Base-by-base conservation (phyloP, 2,888 invertebrate species). In the Drosophila barbarae region DNA sequence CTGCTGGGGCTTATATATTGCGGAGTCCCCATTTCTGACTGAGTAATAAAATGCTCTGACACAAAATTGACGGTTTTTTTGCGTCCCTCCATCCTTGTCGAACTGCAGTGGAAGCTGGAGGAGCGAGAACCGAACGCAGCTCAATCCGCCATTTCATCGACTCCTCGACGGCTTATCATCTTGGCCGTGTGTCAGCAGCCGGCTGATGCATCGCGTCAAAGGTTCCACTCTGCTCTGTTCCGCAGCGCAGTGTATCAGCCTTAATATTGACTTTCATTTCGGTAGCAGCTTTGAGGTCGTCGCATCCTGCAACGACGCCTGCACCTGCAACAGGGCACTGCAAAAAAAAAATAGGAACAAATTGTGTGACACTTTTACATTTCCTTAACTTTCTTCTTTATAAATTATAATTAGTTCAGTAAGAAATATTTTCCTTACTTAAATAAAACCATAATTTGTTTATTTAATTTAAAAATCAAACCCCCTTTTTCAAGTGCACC, bases 221-320 rank as follows among this genome's bases (percentile, higher is more conserved):
- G 63, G 60, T 35, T 61, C 44, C 69, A 36, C 32, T 63, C 44
- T 34, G 23, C 13, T 34, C 66, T 57, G 61, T 73, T 69, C 69
- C 73, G 66, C 59, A 50, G 70, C 57, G 64, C 78, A 69, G 75
- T 80, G 84, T 84, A 84, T 80, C 84, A 80, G 76, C 78, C 78
- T 77, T 84, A 63, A 77, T 81, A 80, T 80, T 80, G 79, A 80
- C 84, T 80, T 80, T 80, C 76, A 72, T 81, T 84, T 70, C 54
- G 44, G 77, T 18, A 66, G 78, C 72, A 81, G 84, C 84, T 81
- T 81, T 81, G 81, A 72, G 84, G 81, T 81, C 64, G 73, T 75
- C 73, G 73, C 78, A 72, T 60, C 63, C 71, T 68, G 63, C 55
- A 59, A n/a, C 15, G 7, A n/a, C 21, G 10, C 10, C 12, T 30